phyloP scores from a whole-genome alignment of 2,888 invertebrate genomes.

The Eustalomyia histrio region DNA sequence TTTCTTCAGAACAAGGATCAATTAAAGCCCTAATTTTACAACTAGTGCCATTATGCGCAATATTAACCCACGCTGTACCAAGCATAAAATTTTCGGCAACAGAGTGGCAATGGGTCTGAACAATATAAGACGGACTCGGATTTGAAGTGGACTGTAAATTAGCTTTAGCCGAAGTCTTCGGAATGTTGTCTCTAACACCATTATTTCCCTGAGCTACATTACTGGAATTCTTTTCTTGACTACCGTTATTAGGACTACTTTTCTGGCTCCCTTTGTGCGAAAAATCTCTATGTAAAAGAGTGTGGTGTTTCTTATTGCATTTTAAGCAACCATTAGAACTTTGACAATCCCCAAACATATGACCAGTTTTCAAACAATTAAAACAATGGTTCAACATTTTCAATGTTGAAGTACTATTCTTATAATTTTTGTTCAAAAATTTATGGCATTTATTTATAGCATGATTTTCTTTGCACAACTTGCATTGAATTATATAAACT shows the following conservation, averaged over 20 bases:
- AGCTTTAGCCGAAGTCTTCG: neutral
- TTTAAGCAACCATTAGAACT: constrained; percentile 1
- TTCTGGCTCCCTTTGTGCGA: neutral
- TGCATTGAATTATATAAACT: neutral
- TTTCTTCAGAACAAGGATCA: constrained; percentile 12
- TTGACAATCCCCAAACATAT: neutral
- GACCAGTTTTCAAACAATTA: constrained; percentile 4
- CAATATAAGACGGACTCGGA: neutral
- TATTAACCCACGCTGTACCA: constrained; percentile 1
- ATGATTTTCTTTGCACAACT: constrained; percentile 9
- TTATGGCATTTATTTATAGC: neutral
- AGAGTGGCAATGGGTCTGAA: neutral
- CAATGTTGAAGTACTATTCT: neutral
- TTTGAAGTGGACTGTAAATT: neutral
- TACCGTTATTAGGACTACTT: too few relatives aligned
- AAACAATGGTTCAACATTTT: neutral
- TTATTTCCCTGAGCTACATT: neutral
- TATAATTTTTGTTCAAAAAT: constrained; percentile 9
- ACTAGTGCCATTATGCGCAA: neutral
- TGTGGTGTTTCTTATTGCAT: constrained; percentile 5
- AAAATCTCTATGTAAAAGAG: constrained; percentile 10
- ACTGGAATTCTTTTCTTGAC: neutral
- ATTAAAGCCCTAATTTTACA: neutral
- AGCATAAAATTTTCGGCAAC: neutral
- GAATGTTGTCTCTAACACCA: too few relatives aligned